These are phyloP conservation scores for Etheostoma nigrum DNA, from an alignment of 2,797 vertebrate genomes.

Conservation along the genomic window DNA sequence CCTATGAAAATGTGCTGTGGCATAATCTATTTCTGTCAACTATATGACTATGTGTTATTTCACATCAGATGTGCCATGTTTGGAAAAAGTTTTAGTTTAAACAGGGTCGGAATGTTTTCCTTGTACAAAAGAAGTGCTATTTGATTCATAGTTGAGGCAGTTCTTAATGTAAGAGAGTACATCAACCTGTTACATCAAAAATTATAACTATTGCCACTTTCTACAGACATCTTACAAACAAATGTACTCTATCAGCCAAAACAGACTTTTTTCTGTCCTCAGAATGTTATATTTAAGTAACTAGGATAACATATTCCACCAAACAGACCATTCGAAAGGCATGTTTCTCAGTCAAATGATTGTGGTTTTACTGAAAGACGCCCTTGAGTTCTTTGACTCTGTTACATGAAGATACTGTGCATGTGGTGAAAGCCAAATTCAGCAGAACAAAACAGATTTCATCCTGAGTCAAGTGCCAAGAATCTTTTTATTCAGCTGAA, in stretches of 20 bases:
- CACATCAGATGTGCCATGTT: slow-evolving; percentile 3
- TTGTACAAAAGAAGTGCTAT: slow-evolving; percentile 23
- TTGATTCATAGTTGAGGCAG: slow-evolving; percentile 43
- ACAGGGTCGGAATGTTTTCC: slow-evolving; percentile 19
- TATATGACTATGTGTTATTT: slow-evolving; percentile 6
- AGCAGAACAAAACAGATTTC: slow-evolving; percentile 78
- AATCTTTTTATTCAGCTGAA: slow-evolving; percentile 83
- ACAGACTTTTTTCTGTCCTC: neutral
- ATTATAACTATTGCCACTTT: slow-evolving; percentile 5
- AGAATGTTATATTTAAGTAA: neutral
- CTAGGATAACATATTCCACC: slow-evolving; percentile 10
- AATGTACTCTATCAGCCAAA: neutral
- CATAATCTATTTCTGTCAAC: slow-evolving; percentile 3
- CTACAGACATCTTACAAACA: slow-evolving; percentile 5
- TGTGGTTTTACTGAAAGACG: slow-evolving; percentile 49
- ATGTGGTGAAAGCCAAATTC: slow-evolving; percentile 65
- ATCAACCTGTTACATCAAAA: slow-evolving; percentile 39
- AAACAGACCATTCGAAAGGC: slow-evolving; percentile 18
- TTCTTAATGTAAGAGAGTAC: slow-evolving; percentile 26
- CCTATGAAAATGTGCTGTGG: neutral
- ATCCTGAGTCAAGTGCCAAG: slow-evolving; percentile 79
- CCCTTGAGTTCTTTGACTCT: slow-evolving; percentile 35
- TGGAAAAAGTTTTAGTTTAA: slow-evolving; percentile 28
- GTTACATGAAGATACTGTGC: slow-evolving; percentile 54
- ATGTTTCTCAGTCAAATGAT: slow-evolving; percentile 23